These are phyloP conservation scores for Julus scanicus DNA, from an alignment of 2,888 invertebrate genomes.

Conservation along the genomic window DNA sequence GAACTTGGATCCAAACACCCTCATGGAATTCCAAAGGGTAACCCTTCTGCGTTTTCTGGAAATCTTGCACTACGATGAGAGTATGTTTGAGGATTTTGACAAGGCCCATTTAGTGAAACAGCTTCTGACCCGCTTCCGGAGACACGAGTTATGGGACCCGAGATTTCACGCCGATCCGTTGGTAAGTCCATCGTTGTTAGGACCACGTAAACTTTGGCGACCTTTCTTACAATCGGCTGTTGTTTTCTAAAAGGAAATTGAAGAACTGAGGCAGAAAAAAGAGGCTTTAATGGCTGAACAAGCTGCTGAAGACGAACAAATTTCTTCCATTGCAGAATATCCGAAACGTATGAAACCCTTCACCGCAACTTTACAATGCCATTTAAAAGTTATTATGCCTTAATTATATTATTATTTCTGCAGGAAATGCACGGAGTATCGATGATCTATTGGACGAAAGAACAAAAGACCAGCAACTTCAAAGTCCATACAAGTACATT, in stretches of 20 bases:
- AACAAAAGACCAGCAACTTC: background rate
- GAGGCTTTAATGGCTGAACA: background rate
- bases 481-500: too few species aligned
- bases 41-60: background rate
- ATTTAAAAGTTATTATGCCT: too few species aligned
- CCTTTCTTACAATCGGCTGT: too few species aligned
- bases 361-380: background rate
- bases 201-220: background rate
- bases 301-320: background rate
- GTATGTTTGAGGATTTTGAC: background rate
- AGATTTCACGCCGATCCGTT: slow-evolving; percentile 1
- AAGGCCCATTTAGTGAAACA: slow-evolving; percentile 50
- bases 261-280: background rate
- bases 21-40: background rate
- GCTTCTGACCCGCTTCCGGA: background rate
- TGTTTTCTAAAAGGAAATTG: background rate
- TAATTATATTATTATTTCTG: background rate
- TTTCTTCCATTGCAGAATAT: background rate
- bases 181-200: background rate
- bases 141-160: background rate
- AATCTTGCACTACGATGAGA: slow-evolving; percentile 8
- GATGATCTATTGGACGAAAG: background rate
- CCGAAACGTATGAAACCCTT: background rate
- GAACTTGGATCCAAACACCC: background rate
- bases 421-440: background rate